Evolutionary conservation across 1,140 invertebrate species (phyloP), one percentile per base, ranked within the genome.

Genomic region (Eriocheir sinensis): DNA sequence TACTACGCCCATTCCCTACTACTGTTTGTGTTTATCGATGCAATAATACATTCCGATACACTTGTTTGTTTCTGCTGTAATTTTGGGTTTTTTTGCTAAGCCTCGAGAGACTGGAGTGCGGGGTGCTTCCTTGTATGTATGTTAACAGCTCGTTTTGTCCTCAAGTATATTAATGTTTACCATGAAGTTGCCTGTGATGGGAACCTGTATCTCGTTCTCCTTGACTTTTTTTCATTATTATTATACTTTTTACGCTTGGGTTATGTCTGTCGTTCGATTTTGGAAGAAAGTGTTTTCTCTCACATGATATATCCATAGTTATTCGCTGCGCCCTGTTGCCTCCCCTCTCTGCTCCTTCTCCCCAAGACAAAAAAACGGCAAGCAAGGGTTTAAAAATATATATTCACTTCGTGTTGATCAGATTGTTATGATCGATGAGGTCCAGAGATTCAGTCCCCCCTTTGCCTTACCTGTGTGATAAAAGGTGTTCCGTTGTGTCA

Each of bases 391-490:
- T 60, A 36, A 34, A 93, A 79, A 83, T 80, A 72, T 8, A 72
- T 32, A 79, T 72, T 72, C 27, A 72, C n/a, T n/a, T n/a, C n/a
- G 60, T 72, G 60, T 72, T 72, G 60, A 72, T 72, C 60, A n/a
- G n/a, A 72, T 72, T 72, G 60, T 72, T 72, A 72, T 72, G 79
- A 80, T 91, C n/a, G 17, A 32, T 38, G 48, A 80, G 80, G 60
- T n/a, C 36, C 32, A 48, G 44, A 89, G 15, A 93, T 34, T 88
- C 90, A 81, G 72, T 53, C 44, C 38, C 32, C 38, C 41, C 79
- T 91, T 60, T 89, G 72, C 89, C 89, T 94, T 94, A 83, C 79
- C 91, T 85, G 89, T 90, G 86, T 94, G 89, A 94, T 94, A 94
- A 93, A 80, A 44, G 32, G 32, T 86, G 36, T 72, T 88, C 40